These are phyloP conservation scores for Avahi laniger DNA, from an alignment of 2,797 vertebrate genomes.

Conservation along the genomic window DNA sequence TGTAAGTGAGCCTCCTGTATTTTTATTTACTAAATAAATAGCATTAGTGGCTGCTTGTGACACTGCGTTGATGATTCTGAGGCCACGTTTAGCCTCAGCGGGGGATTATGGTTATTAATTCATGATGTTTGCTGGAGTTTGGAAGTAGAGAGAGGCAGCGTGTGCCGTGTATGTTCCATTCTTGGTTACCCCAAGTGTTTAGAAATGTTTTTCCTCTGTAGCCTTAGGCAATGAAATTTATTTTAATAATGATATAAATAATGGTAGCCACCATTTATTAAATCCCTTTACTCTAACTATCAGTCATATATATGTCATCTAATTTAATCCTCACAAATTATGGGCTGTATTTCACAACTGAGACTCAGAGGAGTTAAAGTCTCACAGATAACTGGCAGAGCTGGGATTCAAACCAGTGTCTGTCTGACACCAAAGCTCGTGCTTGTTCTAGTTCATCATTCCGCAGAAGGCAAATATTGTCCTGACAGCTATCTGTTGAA, in stretches of 20 bases:
- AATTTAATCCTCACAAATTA: slow-evolving; percentile 39
- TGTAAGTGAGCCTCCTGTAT: neutral
- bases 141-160: neutral
- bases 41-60: neutral
- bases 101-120: neutral
- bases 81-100: neutral
- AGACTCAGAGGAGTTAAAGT: slow-evolving; percentile 29
- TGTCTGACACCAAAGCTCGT: neutral
- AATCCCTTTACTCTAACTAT: neutral
- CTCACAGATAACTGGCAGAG: slow-evolving; percentile 4
- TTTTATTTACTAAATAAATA: slow-evolving; percentile 39
- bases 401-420: slow-evolving; percentile 41
- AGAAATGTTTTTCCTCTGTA: slow-evolving; percentile 33
- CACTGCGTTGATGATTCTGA: neutral
- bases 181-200: neutral
- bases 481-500: slow-evolving; percentile 45
- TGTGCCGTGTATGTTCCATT: neutral
- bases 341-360: neutral
- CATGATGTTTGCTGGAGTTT: neutral
- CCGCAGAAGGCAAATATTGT: slow-evolving; percentile 50
- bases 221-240: neutral
- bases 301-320: neutral
- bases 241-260: slow-evolving; percentile 47
- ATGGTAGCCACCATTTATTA: neutral
- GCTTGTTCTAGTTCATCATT: neutral